These are phyloP conservation scores for Hippoglossus hippoglossus DNA, from an alignment of 2,797 vertebrate genomes.

Conservation along the genomic window DNA sequence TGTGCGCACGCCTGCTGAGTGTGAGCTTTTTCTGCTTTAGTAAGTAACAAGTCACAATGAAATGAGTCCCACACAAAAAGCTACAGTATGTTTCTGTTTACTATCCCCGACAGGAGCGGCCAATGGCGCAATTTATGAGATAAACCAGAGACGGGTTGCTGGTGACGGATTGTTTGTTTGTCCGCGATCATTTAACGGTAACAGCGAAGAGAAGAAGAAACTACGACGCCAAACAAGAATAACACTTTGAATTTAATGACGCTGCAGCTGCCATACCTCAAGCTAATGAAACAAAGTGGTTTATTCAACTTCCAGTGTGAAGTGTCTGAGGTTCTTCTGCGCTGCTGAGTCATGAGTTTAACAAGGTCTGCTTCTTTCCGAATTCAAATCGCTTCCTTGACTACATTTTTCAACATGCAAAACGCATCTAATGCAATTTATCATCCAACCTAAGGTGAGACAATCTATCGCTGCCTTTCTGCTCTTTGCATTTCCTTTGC, in stretches of 20 bases:
- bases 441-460: background rate
- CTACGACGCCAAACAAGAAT: background rate
- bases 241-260: too few species aligned
- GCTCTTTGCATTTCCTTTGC: background rate
- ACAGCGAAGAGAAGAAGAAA: background rate
- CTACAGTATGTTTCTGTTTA: background rate
- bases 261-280: background rate
- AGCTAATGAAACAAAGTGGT: background rate
- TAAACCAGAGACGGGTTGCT: background rate
- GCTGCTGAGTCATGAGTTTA: too few species aligned
- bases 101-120: background rate
- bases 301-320: too few species aligned
- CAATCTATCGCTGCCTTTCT: background rate
- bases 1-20: slow-evolving; percentile 27
- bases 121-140: background rate
- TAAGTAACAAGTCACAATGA: slow-evolving; percentile 22
- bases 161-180: background rate
- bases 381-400: background rate
- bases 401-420: background rate
- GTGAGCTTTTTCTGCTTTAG: slow-evolving; percentile 38
- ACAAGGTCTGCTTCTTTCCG: too few species aligned
- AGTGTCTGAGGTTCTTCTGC: background rate
- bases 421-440: background rate
- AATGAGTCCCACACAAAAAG: slow-evolving; percentile 12
- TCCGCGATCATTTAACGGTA: background rate